Evolutionary conservation across 2,888 invertebrate genomes (phyloP).

Genomic region (Gasteruption jaculator): DNA sequence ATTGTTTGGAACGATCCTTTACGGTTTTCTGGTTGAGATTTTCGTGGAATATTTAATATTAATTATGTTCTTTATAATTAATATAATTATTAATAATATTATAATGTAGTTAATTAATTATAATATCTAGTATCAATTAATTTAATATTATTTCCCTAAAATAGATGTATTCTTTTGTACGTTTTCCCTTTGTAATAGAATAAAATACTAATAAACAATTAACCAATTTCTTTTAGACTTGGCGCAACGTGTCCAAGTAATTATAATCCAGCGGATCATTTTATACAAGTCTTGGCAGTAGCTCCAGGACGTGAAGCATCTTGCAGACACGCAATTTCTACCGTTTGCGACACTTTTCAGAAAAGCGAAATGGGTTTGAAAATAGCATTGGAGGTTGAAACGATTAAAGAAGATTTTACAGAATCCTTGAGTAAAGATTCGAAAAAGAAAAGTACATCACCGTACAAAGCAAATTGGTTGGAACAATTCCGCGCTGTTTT

Average conservation of each 20-base stretch:
- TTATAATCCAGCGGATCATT: slow-evolving; percentile 93
- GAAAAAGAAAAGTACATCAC: slow-evolving; percentile 44
- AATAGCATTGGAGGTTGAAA: slow-evolving; percentile 59
- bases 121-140: not conserved
- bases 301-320: slow-evolving; percentile 78
- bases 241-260: slow-evolving; percentile 82
- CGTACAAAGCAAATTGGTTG: slow-evolving; percentile 82
- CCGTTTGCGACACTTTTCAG: slow-evolving; percentile 74
- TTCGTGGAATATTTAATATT: too few species aligned
- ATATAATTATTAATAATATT: too few species aligned
- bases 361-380: slow-evolving; percentile 62
- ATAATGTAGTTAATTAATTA: too few species aligned
- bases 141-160: too few species aligned
- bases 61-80: too few species aligned
- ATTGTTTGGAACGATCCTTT: too few species aligned
- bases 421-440: slow-evolving; percentile 25
- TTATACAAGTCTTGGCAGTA: slow-evolving; percentile 83
- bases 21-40: too few species aligned
- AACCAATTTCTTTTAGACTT: slow-evolving; percentile 57
- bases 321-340: slow-evolving; percentile 72
- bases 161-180: too few species aligned
- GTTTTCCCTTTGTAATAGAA: not conserved
- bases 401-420: slow-evolving; percentile 32
- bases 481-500: slow-evolving; percentile 85
- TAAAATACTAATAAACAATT: too few species aligned